Conservation (phyloP, 2,888 invertebrate genomes). For the Drosophila incognita region DNA sequence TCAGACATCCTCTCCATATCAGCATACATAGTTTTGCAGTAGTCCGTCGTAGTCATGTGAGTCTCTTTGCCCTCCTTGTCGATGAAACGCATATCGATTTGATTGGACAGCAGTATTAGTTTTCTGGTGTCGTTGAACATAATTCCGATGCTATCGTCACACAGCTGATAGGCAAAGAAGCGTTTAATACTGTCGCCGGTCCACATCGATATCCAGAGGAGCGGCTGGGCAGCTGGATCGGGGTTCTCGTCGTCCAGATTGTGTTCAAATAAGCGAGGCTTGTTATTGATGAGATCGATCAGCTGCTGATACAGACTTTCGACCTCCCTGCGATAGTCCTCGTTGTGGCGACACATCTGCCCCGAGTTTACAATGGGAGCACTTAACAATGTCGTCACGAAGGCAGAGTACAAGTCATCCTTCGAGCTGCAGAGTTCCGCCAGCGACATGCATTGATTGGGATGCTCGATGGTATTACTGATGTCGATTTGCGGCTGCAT, state of each 20-base stretch:
- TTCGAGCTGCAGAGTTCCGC: too few species aligned
- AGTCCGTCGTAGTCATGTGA: slow-evolving; percentile 93
- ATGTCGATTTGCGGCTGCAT: slow-evolving; percentile 92
- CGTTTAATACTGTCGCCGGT: slow-evolving; percentile 99
- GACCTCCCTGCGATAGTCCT: slow-evolving; percentile 83
- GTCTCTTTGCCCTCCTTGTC: slow-evolving; percentile 95
- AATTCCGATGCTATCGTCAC: too few species aligned
- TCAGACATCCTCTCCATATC: too few species aligned
- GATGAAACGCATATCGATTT: too few species aligned
- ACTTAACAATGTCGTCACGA: too few species aligned
- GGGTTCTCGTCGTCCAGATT: slow-evolving; percentile 93
- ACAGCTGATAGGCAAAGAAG: too few species aligned
- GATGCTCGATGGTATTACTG: slow-evolving; percentile 77
- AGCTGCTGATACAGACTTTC: slow-evolving; percentile 83
- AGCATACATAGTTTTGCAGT: slow-evolving; percentile 86
- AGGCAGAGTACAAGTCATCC: too few species aligned
- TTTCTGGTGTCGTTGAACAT: too few species aligned
- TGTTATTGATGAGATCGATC: slow-evolving; percentile 81
- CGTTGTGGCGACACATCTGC: slow-evolving; percentile 80
- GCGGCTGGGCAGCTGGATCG: slow-evolving; percentile 97
- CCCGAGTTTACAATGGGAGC: too few species aligned
- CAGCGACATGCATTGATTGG: slow-evolving; percentile 29
- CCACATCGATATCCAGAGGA: slow-evolving; percentile 99
- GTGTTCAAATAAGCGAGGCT: slow-evolving; percentile 86
- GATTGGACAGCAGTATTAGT: too few species aligned